Conservation (phyloP, 2,113 vertebrate species). For the Phaetusa simplex region DNA sequence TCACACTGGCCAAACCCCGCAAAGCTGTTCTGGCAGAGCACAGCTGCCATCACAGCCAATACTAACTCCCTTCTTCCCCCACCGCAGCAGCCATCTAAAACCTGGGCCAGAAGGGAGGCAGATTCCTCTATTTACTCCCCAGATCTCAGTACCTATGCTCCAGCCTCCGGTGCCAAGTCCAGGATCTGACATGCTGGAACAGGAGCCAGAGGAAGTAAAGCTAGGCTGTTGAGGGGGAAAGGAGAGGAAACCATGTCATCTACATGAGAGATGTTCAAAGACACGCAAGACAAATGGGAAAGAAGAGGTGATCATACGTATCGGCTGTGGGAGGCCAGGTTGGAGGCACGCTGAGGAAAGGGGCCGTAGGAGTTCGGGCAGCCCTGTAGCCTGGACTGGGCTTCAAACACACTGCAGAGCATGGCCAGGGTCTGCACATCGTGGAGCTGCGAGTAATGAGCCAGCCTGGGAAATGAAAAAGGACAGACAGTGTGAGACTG, state of each 20-base stretch:
- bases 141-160: conserved; percentile 81
- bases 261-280: background rate
- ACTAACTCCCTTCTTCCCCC: background rate
- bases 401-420: conserved; percentile 94
- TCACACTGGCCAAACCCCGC: rapidly evolving
- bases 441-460: conserved; percentile 93
- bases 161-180: conserved; percentile 80
- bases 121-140: background rate
- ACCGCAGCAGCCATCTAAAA: background rate
- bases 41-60: background rate
- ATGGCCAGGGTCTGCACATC: conserved; percentile 96
- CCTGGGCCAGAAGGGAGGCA: background rate
- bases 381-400: conserved; percentile 83
- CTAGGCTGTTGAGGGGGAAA: conserved; percentile 80
- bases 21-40: background rate
- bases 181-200: conserved; percentile 93
- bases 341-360: conserved; percentile 76
- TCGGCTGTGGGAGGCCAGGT: conserved; percentile 81
- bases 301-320: conserved; percentile 74
- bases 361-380: conserved; percentile 72
- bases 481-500: background rate
- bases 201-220: conserved; percentile 92
- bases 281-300: background rate
- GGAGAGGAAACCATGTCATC: background rate
- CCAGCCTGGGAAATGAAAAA: conserved; percentile 76